Conservation (phyloP, 1,140 invertebrate genomes). For the Centruroides sculpturatus region DNA sequence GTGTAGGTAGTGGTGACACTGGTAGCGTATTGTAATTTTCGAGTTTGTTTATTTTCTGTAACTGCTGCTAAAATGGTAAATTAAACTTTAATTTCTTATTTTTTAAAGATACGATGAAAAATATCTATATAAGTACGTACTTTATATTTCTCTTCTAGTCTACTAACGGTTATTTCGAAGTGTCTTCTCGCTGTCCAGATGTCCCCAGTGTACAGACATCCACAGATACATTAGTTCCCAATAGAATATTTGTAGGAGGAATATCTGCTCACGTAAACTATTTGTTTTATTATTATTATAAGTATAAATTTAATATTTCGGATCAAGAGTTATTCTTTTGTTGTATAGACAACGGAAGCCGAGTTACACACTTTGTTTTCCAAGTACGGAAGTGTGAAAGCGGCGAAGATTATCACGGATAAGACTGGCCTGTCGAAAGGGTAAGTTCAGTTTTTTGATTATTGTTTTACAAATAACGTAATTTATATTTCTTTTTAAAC, state of each 20-base stretch:
- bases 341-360: slow-evolving; percentile 40
- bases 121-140: no score
- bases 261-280: slow-evolving; percentile 52
- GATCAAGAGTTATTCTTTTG: background rate
- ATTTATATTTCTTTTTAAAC: background rate
- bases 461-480: background rate
- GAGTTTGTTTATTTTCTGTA: no score
- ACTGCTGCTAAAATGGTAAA: no score
- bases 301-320: background rate
- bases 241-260: slow-evolving; percentile 89
- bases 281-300: background rate
- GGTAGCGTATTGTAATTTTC: no score
- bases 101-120: no score
- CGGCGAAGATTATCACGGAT: slow-evolving; percentile 86
- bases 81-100: no score
- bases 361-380: slow-evolving; percentile 33
- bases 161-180: background rate
- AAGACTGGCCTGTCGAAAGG: slow-evolving; percentile 86
- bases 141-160: no score
- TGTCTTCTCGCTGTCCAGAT: slow-evolving; percentile 7
- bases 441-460: slow-evolving; percentile 20
- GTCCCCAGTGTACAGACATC: slow-evolving; percentile 34
- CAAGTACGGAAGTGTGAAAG: slow-evolving; percentile 73
- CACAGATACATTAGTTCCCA: slow-evolving; percentile 44
- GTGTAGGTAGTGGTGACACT: no score